Evolutionary conservation across 2,797 vertebrate species (phyloP).

Genomic region (Cetoscarus ocellatus): DNA sequence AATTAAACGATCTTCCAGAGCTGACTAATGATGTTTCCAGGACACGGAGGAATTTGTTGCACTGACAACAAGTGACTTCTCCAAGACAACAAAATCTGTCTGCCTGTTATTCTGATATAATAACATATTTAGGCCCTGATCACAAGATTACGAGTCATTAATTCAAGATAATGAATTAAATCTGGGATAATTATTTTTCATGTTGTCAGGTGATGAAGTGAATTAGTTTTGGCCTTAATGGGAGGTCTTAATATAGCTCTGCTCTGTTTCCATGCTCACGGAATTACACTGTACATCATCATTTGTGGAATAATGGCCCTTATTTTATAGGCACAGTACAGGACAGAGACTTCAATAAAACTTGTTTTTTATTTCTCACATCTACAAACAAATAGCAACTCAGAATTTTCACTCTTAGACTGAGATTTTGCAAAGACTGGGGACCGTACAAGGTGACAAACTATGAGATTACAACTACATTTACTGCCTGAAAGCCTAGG

Average conservation of each 20-base stretch:
- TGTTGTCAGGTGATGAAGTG: neutral
- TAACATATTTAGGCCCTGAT: neutral
- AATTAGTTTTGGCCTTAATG: neutral
- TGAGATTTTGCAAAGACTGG: too few relatives aligned
- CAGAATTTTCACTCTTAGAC: too few relatives aligned
- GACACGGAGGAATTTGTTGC: neutral
- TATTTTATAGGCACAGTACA: too few relatives aligned
- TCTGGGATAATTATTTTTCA: neutral
- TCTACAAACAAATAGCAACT: too few relatives aligned
- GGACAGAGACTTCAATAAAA: too few relatives aligned
- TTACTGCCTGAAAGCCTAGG: too few relatives aligned
- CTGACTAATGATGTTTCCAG: conserved; percentile 5
- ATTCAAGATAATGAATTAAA: neutral
- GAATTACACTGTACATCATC: neutral
- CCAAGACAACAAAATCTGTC: neutral
- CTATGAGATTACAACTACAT: too few relatives aligned
- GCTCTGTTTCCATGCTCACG: neutral
- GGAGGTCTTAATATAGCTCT: neutral
- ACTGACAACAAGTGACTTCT: neutral
- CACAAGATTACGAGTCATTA: neutral
- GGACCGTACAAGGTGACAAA: too few relatives aligned
- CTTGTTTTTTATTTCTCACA: too few relatives aligned
- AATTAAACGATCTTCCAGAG: conserved; percentile 1
- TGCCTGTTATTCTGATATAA: neutral
- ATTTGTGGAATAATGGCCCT: too few relatives aligned